A percentile compares a stretch with the other conserved stretches of the same genome.
phyloP scores from a whole-genome alignment of 2,797 vertebrate genomes.

The Bufotes viridis region DNA sequence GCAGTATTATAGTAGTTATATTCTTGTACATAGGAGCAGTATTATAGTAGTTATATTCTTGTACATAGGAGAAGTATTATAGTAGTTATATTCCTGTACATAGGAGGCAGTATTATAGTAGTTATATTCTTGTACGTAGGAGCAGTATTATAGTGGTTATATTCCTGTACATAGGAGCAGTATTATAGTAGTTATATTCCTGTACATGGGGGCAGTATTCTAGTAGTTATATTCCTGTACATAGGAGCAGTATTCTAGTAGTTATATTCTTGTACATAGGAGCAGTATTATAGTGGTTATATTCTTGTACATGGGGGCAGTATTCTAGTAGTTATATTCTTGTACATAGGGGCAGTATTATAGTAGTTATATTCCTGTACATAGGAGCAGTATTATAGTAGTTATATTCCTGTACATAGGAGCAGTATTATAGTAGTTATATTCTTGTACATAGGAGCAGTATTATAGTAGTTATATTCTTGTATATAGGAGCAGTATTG shows the following conservation, averaged over 20 bases:
- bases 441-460: too few species aligned
- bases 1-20: not conserved
- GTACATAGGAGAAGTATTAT: conserved; percentile 1
- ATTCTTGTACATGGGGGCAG: not conserved
- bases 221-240: conserved; percentile 14
- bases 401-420: conserved; percentile 13
- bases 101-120: not conserved
- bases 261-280: not conserved
- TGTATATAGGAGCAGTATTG: not conserved
- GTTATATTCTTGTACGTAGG: conserved; percentile 13
- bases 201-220: not conserved
- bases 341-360: conserved; percentile 1
- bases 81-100: not conserved
- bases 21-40: not conserved
- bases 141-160: conserved; percentile 5
- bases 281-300: not conserved
- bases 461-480: conserved; percentile 17
- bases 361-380: not conserved
- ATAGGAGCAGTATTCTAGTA: not conserved
- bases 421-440: not conserved
- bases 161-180: not conserved
- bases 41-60: conserved; percentile 10
- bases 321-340: conserved; percentile 7
- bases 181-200: conserved; percentile 14
- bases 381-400: not conserved